Conservation (phyloP, 2,888 invertebrate species). For the Epinotia bilunana region DNA sequence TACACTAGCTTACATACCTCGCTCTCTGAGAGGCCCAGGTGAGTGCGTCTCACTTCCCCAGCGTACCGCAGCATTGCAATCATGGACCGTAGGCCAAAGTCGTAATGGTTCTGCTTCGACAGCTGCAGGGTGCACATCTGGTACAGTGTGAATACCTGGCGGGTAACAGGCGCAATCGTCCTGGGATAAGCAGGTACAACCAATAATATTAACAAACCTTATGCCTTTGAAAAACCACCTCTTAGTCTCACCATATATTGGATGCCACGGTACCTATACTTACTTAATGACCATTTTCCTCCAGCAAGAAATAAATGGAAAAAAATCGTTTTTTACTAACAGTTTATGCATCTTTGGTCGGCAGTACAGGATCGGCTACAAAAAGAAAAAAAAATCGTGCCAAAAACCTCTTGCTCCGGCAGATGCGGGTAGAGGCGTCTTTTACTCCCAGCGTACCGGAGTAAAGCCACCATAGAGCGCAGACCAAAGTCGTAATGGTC, state of each 20-base stretch:
- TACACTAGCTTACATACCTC: slow-evolving; percentile 54
- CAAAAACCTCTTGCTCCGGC: slow-evolving; percentile 89
- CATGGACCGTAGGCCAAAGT: slow-evolving; percentile 95
- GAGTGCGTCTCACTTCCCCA: slow-evolving; percentile 90
- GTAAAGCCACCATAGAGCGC: slow-evolving; percentile 92
- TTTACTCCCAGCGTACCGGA: slow-evolving; percentile 93
- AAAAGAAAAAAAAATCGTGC: slow-evolving; percentile 8
- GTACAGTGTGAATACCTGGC: slow-evolving; percentile 90
- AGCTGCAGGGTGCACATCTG: slow-evolving; percentile 93
- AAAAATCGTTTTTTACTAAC: not conserved
- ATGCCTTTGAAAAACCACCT: not conserved
- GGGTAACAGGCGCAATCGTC: slow-evolving; percentile 13
- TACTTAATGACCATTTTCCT: not conserved
- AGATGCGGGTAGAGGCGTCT: slow-evolving; percentile 87
- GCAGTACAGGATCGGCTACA: not conserved
- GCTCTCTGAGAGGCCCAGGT: slow-evolving; percentile 88
- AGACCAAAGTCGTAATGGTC: slow-evolving; percentile 96
- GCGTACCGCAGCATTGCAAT: slow-evolving; percentile 93
- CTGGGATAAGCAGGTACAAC: not conserved
- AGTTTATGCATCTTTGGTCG: not conserved
- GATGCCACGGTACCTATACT: not conserved
- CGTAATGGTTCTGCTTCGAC: slow-evolving; percentile 95
- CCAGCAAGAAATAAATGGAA: not conserved
- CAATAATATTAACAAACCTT: not conserved
- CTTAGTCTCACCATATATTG: not conserved